Conservation (phyloP, 2,888 invertebrate species). For the Tetheella fluctuosa region DNA sequence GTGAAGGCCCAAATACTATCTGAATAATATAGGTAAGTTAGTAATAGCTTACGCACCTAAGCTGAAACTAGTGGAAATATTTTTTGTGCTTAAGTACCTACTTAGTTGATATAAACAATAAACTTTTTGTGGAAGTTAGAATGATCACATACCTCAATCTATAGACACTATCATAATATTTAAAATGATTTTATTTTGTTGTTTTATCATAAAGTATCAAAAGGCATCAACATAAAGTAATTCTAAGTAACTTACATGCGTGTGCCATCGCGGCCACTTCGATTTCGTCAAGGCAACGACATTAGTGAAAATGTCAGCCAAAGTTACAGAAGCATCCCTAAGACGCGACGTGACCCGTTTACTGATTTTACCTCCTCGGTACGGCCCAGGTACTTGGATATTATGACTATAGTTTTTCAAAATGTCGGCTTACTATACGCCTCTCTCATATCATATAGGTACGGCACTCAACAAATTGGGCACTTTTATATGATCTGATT, state of each 20-base stretch:
- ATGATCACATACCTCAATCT: too few species aligned
- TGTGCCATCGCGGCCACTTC: conserved; percentile 26
- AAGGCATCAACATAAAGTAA: background rate
- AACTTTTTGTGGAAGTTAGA: too few species aligned
- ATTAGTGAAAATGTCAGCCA: conserved; percentile 70
- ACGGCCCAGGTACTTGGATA: conserved; percentile 49
- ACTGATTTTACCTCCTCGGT: conserved; percentile 36
- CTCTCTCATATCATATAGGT: conserved; percentile 51
- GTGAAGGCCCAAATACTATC: background rate
- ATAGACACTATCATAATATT: too few species aligned
- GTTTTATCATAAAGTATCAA: too few species aligned
- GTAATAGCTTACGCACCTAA: background rate
- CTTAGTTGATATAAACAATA: too few species aligned
- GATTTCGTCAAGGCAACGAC: conserved; percentile 63
- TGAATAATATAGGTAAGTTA: background rate
- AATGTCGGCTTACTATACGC: conserved; percentile 57
- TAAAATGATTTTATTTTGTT: background rate
- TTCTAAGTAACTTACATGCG: background rate
- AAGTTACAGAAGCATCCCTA: conserved; percentile 58
- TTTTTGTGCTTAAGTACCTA: background rate
- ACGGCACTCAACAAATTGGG: conserved; percentile 67
- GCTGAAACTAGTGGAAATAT: background rate
- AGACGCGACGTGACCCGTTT: conserved; percentile 39
- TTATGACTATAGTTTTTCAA: conserved; percentile 73
- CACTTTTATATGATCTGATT: conserved; percentile 55